phyloP scores from a whole-genome alignment of 2,797 vertebrate genomes.

The Semotilus atromaculatus region DNA sequence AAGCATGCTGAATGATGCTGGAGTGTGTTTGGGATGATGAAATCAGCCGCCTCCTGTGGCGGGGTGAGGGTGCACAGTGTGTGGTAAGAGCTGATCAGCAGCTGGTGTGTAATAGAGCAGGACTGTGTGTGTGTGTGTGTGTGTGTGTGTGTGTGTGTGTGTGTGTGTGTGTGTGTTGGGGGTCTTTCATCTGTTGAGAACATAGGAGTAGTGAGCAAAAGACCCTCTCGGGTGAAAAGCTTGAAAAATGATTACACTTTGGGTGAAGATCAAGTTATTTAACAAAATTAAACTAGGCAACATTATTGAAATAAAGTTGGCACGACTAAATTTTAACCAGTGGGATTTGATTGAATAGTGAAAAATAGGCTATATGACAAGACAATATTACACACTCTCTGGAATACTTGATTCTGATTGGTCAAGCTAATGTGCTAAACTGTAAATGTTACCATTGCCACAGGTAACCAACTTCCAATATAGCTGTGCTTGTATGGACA shows the following conservation, averaged over 20 bases:
- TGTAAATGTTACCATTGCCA: background rate
- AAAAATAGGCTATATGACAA: background rate
- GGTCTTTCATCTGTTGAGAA: constrained; percentile 22
- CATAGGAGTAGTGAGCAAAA: constrained; percentile 16
- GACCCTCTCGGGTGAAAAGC: constrained; percentile 20
- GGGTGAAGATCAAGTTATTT: background rate
- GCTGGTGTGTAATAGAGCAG: constrained; percentile 36
- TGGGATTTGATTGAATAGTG: background rate
- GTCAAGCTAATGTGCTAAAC: background rate
- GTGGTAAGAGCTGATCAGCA: constrained; percentile 40
- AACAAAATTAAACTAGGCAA: background rate
- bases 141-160: constrained; percentile 25
- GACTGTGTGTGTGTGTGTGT: constrained; percentile 11
- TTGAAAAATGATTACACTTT: background rate
- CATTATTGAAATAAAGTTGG: background rate
- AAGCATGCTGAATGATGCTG: background rate
- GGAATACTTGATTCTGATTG: background rate
- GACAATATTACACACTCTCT: background rate
- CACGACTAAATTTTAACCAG: background rate
- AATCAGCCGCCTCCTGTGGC: constrained; percentile 7
- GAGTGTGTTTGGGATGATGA: constrained; percentile 12
- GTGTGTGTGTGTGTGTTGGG: constrained; percentile 33
- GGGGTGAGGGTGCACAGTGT: constrained; percentile 18
- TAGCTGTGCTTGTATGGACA: background rate
- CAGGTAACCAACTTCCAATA: background rate